These are phyloP conservation scores for Ardeotis arabs DNA, from an alignment of 2,113 vertebrate genomes.

Conservation along the genomic window DNA sequence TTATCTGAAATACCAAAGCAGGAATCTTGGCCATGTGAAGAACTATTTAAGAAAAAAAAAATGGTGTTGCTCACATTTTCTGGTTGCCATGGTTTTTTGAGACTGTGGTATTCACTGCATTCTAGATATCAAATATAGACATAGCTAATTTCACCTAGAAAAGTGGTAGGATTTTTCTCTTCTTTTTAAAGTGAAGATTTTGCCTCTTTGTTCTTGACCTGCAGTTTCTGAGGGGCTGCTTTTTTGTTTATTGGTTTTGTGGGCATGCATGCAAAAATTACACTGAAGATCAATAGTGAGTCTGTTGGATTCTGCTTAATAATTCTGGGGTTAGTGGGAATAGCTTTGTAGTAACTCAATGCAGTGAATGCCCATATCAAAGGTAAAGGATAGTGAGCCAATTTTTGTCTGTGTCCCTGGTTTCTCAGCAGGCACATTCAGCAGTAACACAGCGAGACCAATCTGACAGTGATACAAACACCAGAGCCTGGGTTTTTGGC, in stretches of 20 bases:
- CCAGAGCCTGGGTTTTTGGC: not conserved
- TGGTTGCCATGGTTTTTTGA: slow-evolving; percentile 39
- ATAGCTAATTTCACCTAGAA: slow-evolving; percentile 17
- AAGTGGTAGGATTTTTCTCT: not conserved
- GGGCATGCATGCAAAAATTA: not conserved
- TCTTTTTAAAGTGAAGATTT: not conserved
- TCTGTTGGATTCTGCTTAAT: not conserved
- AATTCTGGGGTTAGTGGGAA: not conserved
- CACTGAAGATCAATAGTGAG: not conserved
- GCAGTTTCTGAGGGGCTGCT: not conserved
- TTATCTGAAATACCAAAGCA: not conserved
- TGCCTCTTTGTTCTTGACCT: not conserved
- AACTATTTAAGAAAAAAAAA: not conserved
- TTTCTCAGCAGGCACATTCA: not conserved
- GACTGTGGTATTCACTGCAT: not conserved
- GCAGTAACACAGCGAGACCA: accelerated
- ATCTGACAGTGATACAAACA: not conserved
- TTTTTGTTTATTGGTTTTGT: not conserved
- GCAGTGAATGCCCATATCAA: not conserved
- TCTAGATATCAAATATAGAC: not conserved
- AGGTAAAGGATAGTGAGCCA: not conserved
- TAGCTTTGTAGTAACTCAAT: not conserved
- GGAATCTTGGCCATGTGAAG: not conserved
- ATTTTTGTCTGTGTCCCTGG: not conserved
- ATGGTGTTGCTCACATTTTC: not conserved